Base-by-base conservation (phyloP, 2,888 invertebrate genomes). In the Tuberolachnus salignus region DNA sequence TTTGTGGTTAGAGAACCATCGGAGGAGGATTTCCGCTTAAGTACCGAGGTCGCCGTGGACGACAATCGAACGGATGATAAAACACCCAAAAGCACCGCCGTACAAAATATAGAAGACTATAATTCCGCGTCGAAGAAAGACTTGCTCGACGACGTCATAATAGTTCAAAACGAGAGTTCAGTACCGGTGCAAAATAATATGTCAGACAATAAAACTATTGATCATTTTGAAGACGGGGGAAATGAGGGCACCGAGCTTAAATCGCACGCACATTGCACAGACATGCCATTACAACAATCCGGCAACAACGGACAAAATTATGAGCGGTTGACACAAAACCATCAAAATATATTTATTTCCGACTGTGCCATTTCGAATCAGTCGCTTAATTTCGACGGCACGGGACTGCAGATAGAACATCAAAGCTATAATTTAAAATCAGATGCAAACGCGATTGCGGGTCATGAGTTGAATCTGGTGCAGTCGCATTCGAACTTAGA, bases 301-400 rank as follows among this genome's bases (percentile, higher is more conserved):
- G 34, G 11, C n/a, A n/a, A 16, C n/a, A n/a, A 44, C 63, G 46
- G 55, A 16, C 63, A n/a, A 42, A 64, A 74, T 64, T 44, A 66
- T 16, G 75, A 75, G 67, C 67, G 19, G 57, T 75, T 57, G 75
- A 75, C 69, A 67, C 55, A 67, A 55, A 55, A 67, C 75, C 44
- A 44, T 44, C 53, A 23, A 67, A 26, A 23, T 23, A 16, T 51
- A 51, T 26, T 26, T 16, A 26, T 49, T 34, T 34, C 34, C 49
- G 66, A 19, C 57, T 69, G 75, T 67, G 57, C 67, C 64, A 55
- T 75, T 75, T 67, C 69, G 69, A 67, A 46, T 75, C 64, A 67
- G 67, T 75, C 75, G 67, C 67, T 55, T 16, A 75, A 55, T 55
- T 9, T 14, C 23, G 67, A 75, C 21, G 26, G 21, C 64, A 44